A percentile compares a stretch with the other conserved stretches of the same genome.
These are phyloP conservation scores for Lasioglossum pauxillum DNA, from an alignment of 2,888 invertebrate species.

Conservation along the genomic window DNA sequence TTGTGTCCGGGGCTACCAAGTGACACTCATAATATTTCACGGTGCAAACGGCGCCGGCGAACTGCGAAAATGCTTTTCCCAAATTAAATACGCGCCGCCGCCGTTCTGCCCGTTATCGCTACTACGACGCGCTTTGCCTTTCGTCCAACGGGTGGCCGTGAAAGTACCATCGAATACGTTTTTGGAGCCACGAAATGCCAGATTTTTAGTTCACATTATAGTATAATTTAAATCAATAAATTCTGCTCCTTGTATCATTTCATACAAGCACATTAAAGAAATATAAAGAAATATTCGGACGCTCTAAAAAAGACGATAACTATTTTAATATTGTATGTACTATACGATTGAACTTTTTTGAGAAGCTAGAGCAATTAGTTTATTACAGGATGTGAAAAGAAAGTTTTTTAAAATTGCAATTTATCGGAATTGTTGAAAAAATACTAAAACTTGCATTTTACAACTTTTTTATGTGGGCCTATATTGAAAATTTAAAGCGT, in stretches of 20 bases:
- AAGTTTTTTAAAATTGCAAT: no score
- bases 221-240: background rate
- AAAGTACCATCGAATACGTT: background rate
- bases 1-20: constrained; percentile 47
- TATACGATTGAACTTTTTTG: no score
- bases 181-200: background rate
- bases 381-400: no score
- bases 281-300: no score
- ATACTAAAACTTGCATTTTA: no score
- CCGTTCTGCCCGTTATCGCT: constrained; percentile 26
- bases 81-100: constrained; percentile 51
- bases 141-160: background rate
- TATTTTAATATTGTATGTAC: no score
- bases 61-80: constrained; percentile 51
- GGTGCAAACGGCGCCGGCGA: constrained; percentile 17
- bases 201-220: background rate
- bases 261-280: no score
- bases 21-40: constrained; percentile 55
- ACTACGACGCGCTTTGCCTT: background rate
- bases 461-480: no score
- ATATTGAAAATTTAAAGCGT: no score
- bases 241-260: background rate
- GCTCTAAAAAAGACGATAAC: no score
- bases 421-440: no score
- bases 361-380: no score